Base-by-base conservation (phyloP, 2,113 vertebrate species). In the Sterrhoptilus dennistouni region DNA sequence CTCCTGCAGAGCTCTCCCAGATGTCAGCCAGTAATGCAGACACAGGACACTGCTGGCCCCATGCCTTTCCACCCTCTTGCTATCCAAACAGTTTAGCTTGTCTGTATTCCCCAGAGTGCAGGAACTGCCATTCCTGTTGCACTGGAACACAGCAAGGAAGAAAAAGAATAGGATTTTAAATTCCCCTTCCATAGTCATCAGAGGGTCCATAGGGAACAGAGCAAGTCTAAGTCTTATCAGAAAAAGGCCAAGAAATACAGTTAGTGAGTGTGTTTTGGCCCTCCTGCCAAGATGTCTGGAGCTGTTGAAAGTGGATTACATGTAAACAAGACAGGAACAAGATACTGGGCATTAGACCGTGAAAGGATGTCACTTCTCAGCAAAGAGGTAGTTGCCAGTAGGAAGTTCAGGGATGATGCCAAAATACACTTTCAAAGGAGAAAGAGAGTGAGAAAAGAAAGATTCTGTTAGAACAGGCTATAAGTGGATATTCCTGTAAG, bases 291-390 rank as follows among this genome's bases (percentile, higher is more conserved):
- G 77, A 72, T 77, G 84, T 94, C 89, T 93, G 74, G 61, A 93
- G 50, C 74, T 85, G 74, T 82, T 91, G 64, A 61, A 91, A 84
- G 60, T 2, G 91, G 90, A 90, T 92, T 92, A 77, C 60, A 61
- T 72, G 66, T 91, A 93, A 96, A 96, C 94, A 97, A 89, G 94
- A 93, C 91, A 95, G 50, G 61, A 85, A 93, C 88, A 93, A 94
- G 87, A 61, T 49, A 42, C 53, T 57, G 70, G 81, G 89, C 57
- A 2, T 89, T 87, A 85, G 91, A 95, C 78, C 36, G 0, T 93
- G 91, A 95, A 95, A 95, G 61, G 78, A 84, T 95, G 91, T 95
- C 93, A 89, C 89, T 95, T 81, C 65, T 87, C 80, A 93, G 94
- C 72, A 84, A 63, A 83, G 74, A 64, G 28, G 42, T 68, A 65